These are phyloP conservation scores for Tinamus guttatus DNA, from an alignment of 2,113 vertebrate genomes.

Conservation along the genomic window DNA sequence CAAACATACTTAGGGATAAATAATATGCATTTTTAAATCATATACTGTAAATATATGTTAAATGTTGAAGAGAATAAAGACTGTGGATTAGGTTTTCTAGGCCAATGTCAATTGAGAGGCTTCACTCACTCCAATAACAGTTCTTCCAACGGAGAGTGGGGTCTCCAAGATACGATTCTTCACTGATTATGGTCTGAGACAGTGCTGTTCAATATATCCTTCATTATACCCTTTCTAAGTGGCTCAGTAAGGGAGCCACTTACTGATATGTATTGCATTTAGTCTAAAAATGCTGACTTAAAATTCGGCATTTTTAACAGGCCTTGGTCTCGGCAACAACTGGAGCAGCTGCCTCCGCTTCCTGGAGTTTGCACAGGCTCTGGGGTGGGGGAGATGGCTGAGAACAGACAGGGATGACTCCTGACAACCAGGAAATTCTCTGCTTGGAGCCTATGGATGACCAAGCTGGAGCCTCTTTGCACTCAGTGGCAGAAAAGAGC, in stretches of 20 bases:
- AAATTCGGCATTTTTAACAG: background rate
- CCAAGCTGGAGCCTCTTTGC: background rate
- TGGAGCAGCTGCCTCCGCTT: background rate
- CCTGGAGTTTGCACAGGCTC: background rate
- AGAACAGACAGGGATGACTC: background rate
- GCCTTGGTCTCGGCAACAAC: background rate
- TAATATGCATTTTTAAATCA: slow-evolving; percentile 49
- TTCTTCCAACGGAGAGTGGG: background rate
- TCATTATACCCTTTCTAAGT: background rate
- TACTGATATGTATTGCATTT: background rate
- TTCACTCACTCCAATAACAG: background rate
- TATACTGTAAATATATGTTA: background rate
- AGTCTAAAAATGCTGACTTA: background rate
- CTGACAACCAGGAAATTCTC: background rate
- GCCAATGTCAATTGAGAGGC: background rate
- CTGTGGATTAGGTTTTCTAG: background rate
- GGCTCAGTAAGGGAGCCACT: background rate
- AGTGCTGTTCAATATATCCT: background rate
- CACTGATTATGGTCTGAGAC: background rate
- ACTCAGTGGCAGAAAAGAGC: background rate
- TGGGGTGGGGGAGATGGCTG: background rate
- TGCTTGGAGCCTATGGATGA: background rate
- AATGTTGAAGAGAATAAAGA: background rate
- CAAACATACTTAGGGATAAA: slow-evolving; percentile 66
- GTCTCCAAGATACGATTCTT: background rate